phyloP scores from a whole-genome alignment of 2,888 invertebrate species.

The Pecten maximus region DNA sequence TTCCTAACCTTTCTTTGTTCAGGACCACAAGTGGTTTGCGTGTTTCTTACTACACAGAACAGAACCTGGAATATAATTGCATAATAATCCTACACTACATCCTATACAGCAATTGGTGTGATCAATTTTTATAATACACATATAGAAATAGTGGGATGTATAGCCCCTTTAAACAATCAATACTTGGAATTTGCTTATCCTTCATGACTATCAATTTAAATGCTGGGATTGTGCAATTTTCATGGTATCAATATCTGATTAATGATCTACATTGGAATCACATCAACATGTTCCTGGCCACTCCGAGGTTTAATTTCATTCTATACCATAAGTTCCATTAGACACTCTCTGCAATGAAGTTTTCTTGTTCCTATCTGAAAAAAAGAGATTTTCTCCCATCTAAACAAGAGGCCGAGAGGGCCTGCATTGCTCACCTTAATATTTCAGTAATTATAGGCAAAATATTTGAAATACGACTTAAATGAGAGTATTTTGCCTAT shows the following conservation, averaged over 20 bases:
- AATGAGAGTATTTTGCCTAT: no score
- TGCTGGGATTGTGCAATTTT: not conserved
- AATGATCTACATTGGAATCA: not conserved
- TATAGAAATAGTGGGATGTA: not conserved
- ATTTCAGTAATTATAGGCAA: no score
- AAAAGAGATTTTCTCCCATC: not conserved
- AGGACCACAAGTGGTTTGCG: constrained; percentile 3
- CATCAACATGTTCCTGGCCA: not conserved
- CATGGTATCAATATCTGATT: not conserved
- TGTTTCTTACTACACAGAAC: not conserved
- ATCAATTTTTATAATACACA: not conserved
- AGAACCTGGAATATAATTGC: not conserved
- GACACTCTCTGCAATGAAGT: not conserved
- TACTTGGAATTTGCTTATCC: not conserved
- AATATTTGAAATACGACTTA: no score
- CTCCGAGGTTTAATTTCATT: not conserved
- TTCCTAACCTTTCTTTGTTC: not conserved
- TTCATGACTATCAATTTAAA: not conserved
- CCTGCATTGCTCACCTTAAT: no score
- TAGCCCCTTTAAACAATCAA: not conserved
- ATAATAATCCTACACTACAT: not conserved
- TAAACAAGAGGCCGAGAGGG: no score
- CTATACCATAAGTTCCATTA: not conserved
- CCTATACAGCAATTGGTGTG: not conserved
- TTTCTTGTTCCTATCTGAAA: not conserved